Evolutionary conservation across 2,888 invertebrate species (phyloP).

Genomic region (Gymnocheta viridis): DNA sequence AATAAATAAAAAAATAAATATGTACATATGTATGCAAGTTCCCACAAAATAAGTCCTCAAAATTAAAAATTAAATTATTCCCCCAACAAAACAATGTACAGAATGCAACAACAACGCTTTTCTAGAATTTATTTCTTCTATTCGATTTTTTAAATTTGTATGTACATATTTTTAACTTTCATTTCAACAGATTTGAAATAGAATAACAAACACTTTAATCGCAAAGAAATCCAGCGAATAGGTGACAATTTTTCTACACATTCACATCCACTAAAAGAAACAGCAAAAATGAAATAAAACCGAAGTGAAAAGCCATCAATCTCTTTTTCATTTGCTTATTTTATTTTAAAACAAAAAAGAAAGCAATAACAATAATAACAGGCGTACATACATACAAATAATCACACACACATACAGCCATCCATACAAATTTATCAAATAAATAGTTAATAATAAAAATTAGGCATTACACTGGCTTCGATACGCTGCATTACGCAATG

Average conservation of each 20-base stretch:
- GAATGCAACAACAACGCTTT: too few relatives aligned
- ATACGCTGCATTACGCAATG: constrained; percentile 81
- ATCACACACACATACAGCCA: background rate
- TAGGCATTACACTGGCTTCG: constrained; percentile 79
- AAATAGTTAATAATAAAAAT: constrained; percentile 39
- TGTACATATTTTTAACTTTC: background rate
- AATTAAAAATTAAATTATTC: too few relatives aligned
- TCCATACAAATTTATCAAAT: too few relatives aligned
- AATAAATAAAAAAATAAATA: too few relatives aligned
- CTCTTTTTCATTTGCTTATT: background rate
- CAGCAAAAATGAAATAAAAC: background rate
- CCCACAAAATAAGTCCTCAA: too few relatives aligned
- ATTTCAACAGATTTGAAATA: background rate
- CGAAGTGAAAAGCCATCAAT: background rate
- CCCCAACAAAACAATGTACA: too few relatives aligned
- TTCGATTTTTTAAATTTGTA: background rate
- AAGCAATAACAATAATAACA: background rate
- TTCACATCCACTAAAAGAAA: constrained; percentile 25
- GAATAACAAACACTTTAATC: background rate
- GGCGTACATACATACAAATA: background rate
- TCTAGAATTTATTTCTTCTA: too few relatives aligned
- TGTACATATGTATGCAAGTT: too few relatives aligned
- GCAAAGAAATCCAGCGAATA: background rate
- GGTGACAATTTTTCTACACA: background rate
- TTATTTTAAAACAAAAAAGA: background rate